Percentiles rank a stretch among this genome's conserved stretches.
These are phyloP conservation scores for Leptopilina boulardi DNA, from an alignment of 1,140 invertebrate species.

Conservation along the genomic window DNA sequence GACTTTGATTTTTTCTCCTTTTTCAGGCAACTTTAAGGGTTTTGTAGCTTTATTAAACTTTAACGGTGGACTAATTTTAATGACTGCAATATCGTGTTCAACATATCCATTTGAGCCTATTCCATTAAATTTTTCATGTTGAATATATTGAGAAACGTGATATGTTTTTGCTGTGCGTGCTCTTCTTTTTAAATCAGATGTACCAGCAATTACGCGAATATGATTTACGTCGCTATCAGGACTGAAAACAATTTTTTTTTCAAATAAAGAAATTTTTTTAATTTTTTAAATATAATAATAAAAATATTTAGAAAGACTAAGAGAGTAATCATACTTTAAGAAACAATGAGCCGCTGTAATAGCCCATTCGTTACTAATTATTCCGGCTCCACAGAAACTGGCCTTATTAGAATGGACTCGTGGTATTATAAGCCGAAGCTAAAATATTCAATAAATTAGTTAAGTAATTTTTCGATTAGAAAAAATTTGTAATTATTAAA, in stretches of 20 bases:
- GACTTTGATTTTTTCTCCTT: not conserved
- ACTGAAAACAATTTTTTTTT: not conserved
- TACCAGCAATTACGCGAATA: not conserved
- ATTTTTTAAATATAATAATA: too few relatives aligned
- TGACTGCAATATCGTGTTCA: not conserved
- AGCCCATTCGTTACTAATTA: conserved; percentile 71
- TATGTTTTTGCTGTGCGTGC: not conserved
- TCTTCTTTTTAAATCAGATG: not conserved
- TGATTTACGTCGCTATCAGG: not conserved
- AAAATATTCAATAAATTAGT: not conserved
- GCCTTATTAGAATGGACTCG: not conserved
- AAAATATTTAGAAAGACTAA: too few relatives aligned
- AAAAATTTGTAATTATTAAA: too few relatives aligned
- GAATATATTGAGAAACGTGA: not conserved
- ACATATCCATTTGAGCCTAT: not conserved
- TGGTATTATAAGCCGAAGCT: not conserved
- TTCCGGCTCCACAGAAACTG: conserved; percentile 72
- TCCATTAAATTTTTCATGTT: not conserved
- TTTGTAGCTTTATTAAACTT: not conserved
- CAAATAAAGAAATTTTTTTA: too few relatives aligned
- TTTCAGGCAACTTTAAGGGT: not conserved
- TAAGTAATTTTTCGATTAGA: too few relatives aligned
- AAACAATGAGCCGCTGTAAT: conserved; percentile 76
- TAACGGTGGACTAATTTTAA: not conserved
- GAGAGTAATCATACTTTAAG: conserved; percentile 41